Conservation (phyloP, 2,113 vertebrate species). For the Litocranius walleri region DNA sequence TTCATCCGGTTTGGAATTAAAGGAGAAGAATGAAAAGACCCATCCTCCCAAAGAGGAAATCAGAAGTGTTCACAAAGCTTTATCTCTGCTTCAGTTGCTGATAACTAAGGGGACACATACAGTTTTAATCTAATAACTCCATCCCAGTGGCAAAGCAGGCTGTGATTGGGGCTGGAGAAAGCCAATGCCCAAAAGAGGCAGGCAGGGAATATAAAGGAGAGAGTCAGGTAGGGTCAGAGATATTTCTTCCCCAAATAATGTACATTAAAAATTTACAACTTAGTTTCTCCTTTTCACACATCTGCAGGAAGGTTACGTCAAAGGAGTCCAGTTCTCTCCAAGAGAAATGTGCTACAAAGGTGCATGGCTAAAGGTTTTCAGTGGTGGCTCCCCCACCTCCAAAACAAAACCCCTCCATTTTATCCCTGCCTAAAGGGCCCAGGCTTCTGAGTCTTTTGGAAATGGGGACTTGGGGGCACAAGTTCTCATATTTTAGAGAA, state of each 20-base stretch:
- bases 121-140: background rate
- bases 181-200: background rate
- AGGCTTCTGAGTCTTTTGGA: background rate
- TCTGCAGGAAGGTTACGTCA: background rate
- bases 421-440: background rate
- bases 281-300: slow-evolving; percentile 6
- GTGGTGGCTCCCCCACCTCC: background rate
- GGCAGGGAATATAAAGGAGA: background rate
- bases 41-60: background rate
- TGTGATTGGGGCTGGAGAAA: background rate
- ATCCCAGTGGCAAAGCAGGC: background rate
- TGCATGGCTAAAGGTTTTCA: background rate
- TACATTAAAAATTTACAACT: background rate
- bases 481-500: background rate
- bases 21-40: background rate
- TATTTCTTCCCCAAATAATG: background rate
- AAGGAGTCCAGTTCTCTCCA: background rate
- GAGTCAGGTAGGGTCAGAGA: background rate
- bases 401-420: background rate
- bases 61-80: background rate
- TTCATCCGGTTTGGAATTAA: background rate
- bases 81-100: background rate
- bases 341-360: background rate
- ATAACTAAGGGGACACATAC: background rate
- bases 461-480: background rate